These are phyloP conservation scores for Apogon talboti DNA, from an alignment of 2,797 vertebrate species.

Conservation along the genomic window DNA sequence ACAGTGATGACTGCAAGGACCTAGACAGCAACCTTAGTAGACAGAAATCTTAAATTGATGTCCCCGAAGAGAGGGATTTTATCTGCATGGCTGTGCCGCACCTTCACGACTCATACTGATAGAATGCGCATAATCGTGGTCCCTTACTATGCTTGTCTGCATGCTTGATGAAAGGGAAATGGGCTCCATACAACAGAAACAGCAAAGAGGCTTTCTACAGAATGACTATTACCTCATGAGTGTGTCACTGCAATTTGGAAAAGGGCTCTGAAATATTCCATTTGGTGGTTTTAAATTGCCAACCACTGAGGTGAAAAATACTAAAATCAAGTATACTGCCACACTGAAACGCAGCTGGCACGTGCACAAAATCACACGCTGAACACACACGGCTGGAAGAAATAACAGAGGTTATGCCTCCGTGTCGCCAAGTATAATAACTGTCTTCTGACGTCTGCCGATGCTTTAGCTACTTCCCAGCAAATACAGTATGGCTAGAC, in stretches of 20 bases:
- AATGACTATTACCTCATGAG: conserved; percentile 76
- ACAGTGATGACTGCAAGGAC: conserved; percentile 32
- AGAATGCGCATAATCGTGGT: conserved; percentile 66
- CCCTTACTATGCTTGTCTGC: conserved; percentile 66
- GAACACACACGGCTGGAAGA: conserved; percentile 44
- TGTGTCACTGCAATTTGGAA: conserved; percentile 76
- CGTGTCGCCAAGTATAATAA: conserved; percentile 62
- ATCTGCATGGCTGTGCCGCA: conserved; percentile 60
- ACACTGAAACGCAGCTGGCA: conserved; percentile 65
- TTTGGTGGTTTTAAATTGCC: conserved; percentile 79
- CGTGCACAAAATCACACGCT: conserved; percentile 40
- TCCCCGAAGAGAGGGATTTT: conserved; percentile 57
- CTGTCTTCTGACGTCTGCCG: conserved; percentile 47
- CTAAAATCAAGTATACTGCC: conserved; percentile 71
- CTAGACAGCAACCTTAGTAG: conserved; percentile 48
- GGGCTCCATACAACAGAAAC: conserved; percentile 67
- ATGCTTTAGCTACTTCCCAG: conserved; percentile 55
- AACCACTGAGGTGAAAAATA: conserved; percentile 77
- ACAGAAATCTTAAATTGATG: conserved; percentile 67
- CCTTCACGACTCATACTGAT: conserved; percentile 68
- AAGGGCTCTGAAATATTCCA: conserved; percentile 77
- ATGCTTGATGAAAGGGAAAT: conserved; percentile 75
- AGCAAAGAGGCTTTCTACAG: conserved; percentile 71
- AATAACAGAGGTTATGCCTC: conserved; percentile 49
- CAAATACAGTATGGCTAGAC: conserved; percentile 65